phyloP scores from a whole-genome alignment of 2,113 vertebrate species.

The Austrofundulus limnaeus region DNA sequence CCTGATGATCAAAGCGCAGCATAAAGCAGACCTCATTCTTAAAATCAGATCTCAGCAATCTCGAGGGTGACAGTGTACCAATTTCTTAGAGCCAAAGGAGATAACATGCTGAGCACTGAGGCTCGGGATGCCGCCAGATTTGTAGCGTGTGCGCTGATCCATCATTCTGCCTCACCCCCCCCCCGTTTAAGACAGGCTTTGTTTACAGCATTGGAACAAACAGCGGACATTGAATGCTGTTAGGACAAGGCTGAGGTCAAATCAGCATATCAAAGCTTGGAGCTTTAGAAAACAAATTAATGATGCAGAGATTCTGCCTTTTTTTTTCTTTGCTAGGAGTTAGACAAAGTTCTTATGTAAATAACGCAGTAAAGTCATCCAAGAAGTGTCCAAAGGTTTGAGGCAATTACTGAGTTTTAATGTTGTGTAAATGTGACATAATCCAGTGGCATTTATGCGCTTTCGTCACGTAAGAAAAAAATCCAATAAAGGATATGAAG shows the following conservation, averaged over 20 bases:
- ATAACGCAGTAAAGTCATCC: neutral
- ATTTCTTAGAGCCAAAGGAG: constrained; percentile 39
- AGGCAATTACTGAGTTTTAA: constrained; percentile 24
- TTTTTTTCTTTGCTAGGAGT: neutral
- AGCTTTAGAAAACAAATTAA: constrained; percentile 14
- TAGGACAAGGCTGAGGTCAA: constrained; percentile 14
- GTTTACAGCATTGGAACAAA: constrained; percentile 41
- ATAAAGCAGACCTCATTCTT: constrained; percentile 31
- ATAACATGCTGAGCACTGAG: constrained; percentile 53
- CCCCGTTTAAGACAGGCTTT: constrained; percentile 37
- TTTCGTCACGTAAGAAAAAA: constrained; percentile 33
- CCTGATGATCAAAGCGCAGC: constrained; percentile 55
- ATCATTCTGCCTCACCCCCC: constrained; percentile 44
- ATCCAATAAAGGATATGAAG: constrained; percentile 41
- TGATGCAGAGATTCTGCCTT: constrained; percentile 9
- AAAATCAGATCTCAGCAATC: constrained; percentile 59
- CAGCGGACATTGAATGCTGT: neutral
- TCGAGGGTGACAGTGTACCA: constrained; percentile 39
- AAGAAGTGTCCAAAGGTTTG: constrained; percentile 16
- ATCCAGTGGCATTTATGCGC: constrained; percentile 29
- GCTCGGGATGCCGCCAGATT: constrained; percentile 33
- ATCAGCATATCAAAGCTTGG: constrained; percentile 26
- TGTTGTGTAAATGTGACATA: constrained; percentile 30
- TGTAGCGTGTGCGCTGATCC: constrained; percentile 30
- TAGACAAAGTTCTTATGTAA: neutral